Base-by-base conservation (phyloP, 2,888 invertebrate genomes). In the Melipona beecheii region DNA sequence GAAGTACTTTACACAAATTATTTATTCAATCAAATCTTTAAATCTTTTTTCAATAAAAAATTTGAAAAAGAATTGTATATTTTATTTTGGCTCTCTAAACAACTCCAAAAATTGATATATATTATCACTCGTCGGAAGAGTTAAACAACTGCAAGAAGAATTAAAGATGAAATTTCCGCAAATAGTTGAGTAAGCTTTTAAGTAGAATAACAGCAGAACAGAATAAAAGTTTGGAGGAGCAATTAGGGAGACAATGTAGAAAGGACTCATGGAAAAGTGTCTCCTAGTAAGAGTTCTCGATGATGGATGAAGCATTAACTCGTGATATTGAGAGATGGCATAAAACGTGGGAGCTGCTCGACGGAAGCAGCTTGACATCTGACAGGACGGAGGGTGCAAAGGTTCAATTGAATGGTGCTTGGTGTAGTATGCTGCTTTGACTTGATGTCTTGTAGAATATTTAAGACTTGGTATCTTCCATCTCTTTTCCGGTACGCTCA, bases 381-480 rank as follows among this genome's bases (percentile, higher is more conserved):
- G 90, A 90, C 90, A 88, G 84, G 69, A 71, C 71, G 74, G 74
- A 87, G 90, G 86, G 86, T 78, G 86, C 78, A 81, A 86, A 89
- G 85, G 81, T 87, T 86, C 84, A 79, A 89, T 89, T 86, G 84
- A 88, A 83, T 86, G 85, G 89, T 75, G 86, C 77, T 76, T 69
- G 82, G 68, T 79, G 50, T 75, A 43, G 58, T 71, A 50, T 75
- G 56, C 72, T 82, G 74, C 83, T 87, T 87, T 83, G 86, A 83
- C 84, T 64, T 85, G 86, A 86, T 88, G 90, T 88, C 91, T 90
- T 91, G 84, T 91, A 78, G 88, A 91, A 91, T 91, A 91, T 91
- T 91, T 88, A 91, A 91, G 86, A 75, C 82, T 80, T n/a, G 5
- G 49, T 52, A 62, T 65, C 83, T 71, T 86, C 86, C 76, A 62